Base-by-base conservation (phyloP, 1,140 invertebrate genomes). In the Neotoxoptera formosana region DNA sequence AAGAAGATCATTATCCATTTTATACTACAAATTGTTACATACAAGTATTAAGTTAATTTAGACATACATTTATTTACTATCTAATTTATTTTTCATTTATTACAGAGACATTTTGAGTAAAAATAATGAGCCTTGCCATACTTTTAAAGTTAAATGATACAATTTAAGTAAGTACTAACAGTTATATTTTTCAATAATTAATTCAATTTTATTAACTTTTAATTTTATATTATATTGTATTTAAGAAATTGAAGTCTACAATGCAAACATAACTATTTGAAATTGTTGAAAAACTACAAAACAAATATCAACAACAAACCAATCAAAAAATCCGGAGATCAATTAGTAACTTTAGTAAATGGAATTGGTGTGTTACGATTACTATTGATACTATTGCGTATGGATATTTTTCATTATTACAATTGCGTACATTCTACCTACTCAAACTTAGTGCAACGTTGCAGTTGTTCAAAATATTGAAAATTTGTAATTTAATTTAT, bases 131-230 rank as follows among this genome's bases (percentile, higher is more conserved):
- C 94, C 96, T 99, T 53, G 97, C 97, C n/a, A 96, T 98, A 87
- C 95, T 99, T 83, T 97, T 97, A 91, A 98, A 98, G 95, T 95
- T 99, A 94, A 97, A 98, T 51, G 98, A 98, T 94, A 97, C 98
- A 36, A 96, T 98, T 76, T 98, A 98, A 96, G 97, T 98, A 95
- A 94, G 94, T 94, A 20, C 6, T 47, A 41, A n/a, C 51, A 30
- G 90, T 94, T 93, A 53, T 86, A 30, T 86, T 45, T 86, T n/a
- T 21, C 14, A 48, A n/a, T 86, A 86, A 30, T 47, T 20, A 2
- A 84, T 93, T 93, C 25, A 21, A 45, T 60, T 90, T 30, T 30
- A 41, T 60, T 90, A 41, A 60, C 14, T 2, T 88, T 4, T 34
- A 2, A 51, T 14, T 25, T 21, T 21, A 60, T 94, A 93, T 36